Conservation (phyloP, 2,888 invertebrate species). For the Epirrhoe tristata region DNA sequence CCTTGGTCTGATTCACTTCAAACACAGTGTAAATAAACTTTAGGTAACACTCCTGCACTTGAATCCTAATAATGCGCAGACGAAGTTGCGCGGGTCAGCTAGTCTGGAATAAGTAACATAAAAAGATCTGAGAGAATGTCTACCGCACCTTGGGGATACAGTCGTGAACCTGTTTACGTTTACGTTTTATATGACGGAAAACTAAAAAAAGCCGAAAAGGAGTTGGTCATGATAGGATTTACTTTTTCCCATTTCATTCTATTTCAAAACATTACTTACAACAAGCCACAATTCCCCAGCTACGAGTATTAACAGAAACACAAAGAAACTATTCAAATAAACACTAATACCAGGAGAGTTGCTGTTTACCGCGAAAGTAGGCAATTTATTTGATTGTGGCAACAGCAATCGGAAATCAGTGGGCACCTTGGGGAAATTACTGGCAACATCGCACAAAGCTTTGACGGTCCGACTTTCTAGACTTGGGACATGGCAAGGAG, state of each 20-base stretch:
- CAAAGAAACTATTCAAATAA: slow-evolving; percentile 39
- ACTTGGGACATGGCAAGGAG: slow-evolving; percentile 15
- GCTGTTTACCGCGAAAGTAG: slow-evolving; percentile 57
- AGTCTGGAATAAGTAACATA: no score
- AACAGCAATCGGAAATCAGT: slow-evolving; percentile 64
- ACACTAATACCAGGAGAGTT: slow-evolving; percentile 44
- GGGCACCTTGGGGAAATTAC: slow-evolving; percentile 70
- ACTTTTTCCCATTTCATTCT: background rate
- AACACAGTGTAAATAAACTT: no score
- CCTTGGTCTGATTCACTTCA: no score
- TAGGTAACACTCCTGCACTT: no score
- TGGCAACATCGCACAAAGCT: slow-evolving; percentile 48
- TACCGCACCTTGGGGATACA: no score
- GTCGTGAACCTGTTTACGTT: no score
- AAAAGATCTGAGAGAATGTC: no score
- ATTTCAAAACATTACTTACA: background rate
- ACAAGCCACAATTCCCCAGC: slow-evolving; percentile 7
- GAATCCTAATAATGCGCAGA: no score
- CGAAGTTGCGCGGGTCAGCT: no score
- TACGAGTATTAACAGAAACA: slow-evolving; percentile 8
- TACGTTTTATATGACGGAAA: no score
- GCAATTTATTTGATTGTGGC: slow-evolving; percentile 67
- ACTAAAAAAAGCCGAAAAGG: no score
- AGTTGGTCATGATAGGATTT: no score
- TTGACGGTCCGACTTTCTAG: slow-evolving; percentile 31